Evolutionary conservation across 2,113 vertebrate genomes (phyloP), one percentile per base, ranked within the genome.

Genomic region (Scolopax mira): DNA sequence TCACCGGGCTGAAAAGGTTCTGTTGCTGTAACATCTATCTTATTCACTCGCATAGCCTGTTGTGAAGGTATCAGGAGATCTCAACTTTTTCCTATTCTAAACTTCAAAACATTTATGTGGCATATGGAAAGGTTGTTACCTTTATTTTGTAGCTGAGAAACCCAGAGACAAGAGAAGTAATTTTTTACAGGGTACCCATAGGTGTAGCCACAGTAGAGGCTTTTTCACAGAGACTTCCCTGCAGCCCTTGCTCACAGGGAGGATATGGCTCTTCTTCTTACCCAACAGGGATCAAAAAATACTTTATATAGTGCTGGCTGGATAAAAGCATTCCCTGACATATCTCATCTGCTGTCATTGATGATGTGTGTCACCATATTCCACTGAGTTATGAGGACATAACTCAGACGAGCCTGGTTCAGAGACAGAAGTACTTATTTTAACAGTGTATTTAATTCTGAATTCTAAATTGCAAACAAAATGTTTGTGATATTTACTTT

Each of bases 401-500:
- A 67, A 7, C 21, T 75, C 48, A 72, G 39, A 48, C 7, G 10
- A 85, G 33, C 18, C 52, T 82, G 30, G 13, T 71, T 81, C 16
- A 1, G n/a, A 83, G 79, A 35, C 25, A 88, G 41, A 88, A 58
- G 37, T 61, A 73, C 8, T 70, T 72, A 49, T 75, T 89, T 82
- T 41, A 54, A 33, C 6, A 62, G 46, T 35, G 60, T 72, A 81
- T 79, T 93, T 95, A 3, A 57, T 81, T 61, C 57, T 48, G 52
- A 81, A 64, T 86, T 88, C 57, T 60, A 58, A 86, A 89, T 37
- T 83, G 35, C 74, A 92, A 94, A 23, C 7, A 81, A 44, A 86
- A 42, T 37, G 14, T 31, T 84, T 30, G 42, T 86, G 57, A 37
- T 84, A 90, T 64, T 95, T 86, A 64, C 39, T 65, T 96, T 84